These are phyloP conservation scores for Linurgus olivaceus DNA, from an alignment of 2,797 vertebrate genomes.

Conservation along the genomic window DNA sequence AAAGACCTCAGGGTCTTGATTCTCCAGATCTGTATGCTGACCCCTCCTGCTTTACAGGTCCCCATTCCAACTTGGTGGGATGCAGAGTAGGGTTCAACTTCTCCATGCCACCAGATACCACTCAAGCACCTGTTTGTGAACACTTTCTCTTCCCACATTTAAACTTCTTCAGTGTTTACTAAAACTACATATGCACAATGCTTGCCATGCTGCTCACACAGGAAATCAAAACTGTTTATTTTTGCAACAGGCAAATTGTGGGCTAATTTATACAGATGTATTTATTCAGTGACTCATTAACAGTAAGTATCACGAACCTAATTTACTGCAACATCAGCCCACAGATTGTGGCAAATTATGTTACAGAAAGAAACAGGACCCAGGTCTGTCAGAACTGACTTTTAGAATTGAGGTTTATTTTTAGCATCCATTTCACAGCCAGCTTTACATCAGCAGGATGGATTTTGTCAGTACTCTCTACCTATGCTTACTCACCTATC, in stretches of 20 bases:
- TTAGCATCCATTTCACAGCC: constrained; percentile 39
- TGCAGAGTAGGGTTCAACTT: background rate
- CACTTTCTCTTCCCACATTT: background rate
- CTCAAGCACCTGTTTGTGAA: rapidly evolving
- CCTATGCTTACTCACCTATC: background rate
- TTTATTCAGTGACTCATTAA: constrained; percentile 69
- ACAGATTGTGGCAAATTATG: constrained; percentile 61
- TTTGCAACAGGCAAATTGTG: constrained; percentile 60
- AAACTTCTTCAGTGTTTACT: background rate
- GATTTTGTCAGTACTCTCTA: background rate
- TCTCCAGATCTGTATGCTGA: background rate
- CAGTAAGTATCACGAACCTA: constrained; percentile 57
- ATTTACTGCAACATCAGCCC: constrained; percentile 72
- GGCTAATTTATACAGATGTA: constrained; percentile 71
- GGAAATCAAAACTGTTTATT: constrained; percentile 59
- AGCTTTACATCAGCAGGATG: constrained; percentile 20
- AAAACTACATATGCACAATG: background rate
- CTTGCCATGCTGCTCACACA: constrained; percentile 38
- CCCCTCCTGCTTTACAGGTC: background rate
- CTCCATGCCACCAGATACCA: background rate
- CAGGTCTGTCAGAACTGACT: constrained; percentile 53
- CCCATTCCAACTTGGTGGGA: background rate
- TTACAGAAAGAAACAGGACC: constrained; percentile 48
- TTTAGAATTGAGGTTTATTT: constrained; percentile 54
- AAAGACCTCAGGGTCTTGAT: background rate